Conservation (phyloP, 2,113 vertebrate genomes). For the Sprattus sprattus region DNA sequence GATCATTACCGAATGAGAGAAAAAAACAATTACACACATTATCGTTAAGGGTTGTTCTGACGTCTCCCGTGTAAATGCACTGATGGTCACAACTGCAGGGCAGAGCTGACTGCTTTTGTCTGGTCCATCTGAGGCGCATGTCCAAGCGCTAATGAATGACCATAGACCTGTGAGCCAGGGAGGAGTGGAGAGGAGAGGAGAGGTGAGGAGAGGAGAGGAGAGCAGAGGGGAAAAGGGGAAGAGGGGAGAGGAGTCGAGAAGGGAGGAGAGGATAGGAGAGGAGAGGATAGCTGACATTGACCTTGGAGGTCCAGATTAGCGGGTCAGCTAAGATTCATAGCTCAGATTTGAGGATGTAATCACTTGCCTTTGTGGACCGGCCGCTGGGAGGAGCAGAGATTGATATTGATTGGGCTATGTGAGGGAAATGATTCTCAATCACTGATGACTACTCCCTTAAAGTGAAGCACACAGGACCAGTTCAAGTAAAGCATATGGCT, state of each 20-base stretch:
- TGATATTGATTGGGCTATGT: not conserved
- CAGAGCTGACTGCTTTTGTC: not conserved
- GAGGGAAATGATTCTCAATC: not conserved
- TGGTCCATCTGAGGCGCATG: not conserved
- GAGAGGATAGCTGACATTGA: constrained; percentile 19
- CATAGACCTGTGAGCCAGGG: not conserved
- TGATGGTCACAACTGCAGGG: not conserved
- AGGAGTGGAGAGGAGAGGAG: too few relatives aligned
- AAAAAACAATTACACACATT: not conserved
- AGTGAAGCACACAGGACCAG: not conserved
- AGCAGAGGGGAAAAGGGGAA: too few relatives aligned
- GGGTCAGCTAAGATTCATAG: not conserved
- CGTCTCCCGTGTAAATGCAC: not conserved
- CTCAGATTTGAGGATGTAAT: not conserved
- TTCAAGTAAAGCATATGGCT: too few relatives aligned
- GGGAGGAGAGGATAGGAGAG: too few relatives aligned
- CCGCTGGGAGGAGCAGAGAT: not conserved
- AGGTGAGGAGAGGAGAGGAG: too few relatives aligned
- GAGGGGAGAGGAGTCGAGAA: too few relatives aligned
- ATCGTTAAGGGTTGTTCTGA: not conserved
- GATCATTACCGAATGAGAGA: not conserved
- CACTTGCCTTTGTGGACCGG: not conserved
- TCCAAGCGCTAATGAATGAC: not conserved
- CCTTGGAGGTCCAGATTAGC: not conserved
- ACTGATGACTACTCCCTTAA: not conserved